Evolutionary conservation across 2,113 vertebrate genomes (phyloP), one percentile per base, ranked within the genome.

Genomic region (Eubucco bourcierii): DNA sequence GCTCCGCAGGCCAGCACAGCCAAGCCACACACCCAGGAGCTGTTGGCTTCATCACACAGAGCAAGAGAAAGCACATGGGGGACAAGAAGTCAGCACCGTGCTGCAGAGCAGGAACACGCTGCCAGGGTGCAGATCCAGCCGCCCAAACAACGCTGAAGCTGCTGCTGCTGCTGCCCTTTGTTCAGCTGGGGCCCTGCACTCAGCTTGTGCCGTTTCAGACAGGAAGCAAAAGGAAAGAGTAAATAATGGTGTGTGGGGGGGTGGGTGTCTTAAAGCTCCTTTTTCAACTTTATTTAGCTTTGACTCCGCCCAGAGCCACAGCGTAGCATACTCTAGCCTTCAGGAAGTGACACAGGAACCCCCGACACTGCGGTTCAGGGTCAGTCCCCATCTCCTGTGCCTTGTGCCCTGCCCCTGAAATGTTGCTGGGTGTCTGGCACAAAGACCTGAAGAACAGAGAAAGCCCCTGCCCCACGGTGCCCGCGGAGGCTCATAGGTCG

Each of bases 401-500:
- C 83, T 75, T 12, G 75, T 72, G 81, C 80, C 68, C 46, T 52
- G 87, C 87, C 87, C 92, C 66, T 39, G 59, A 77, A 56, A 67
- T 8, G 77, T 25, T 63, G 44, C 12, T 2, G 74, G 88, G 39
- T 14, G 4, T 16, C 27, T 60, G 87, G 92, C 94, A 93, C 93
- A 65, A 65, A 87, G 94, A 60, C 80, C 80, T 79, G 78, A 72
- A 53, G 93, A 79, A 21, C 1, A 87, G 94, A 80, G 93, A 55
- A 6, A 67, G 85, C 29, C 90, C 91, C 91, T 77, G 93, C 20
- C 77, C 90, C 79, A 8, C 4, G 46, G 79, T 23, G 59, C 12
- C 60, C 75, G 72, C 1, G 2, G 73, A 89, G 97, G 89, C 75
- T 98, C 98, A 99, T 98, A 98, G 98, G 94, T 97, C 98, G 81